Conservation (phyloP, 2,113 vertebrate species). For the Rynchops niger region DNA sequence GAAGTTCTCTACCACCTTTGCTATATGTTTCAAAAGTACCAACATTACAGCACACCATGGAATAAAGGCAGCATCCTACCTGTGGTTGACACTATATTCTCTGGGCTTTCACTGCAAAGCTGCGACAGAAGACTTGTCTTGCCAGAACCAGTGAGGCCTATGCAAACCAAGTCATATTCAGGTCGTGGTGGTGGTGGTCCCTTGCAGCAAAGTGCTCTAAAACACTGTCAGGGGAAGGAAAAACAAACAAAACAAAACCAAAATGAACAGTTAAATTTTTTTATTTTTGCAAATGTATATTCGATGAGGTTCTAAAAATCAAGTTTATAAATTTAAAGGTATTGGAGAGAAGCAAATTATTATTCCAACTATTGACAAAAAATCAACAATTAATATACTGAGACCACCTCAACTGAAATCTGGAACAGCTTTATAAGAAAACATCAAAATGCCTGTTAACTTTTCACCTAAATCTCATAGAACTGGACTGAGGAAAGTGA, state of each 20-base stretch:
- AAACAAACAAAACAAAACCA: background rate
- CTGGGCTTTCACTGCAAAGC: constrained; percentile 88
- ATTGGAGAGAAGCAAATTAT: background rate
- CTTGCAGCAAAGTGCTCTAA: constrained; percentile 97
- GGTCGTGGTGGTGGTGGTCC: constrained; percentile 90
- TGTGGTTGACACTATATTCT: constrained; percentile 90
- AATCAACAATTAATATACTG: background rate
- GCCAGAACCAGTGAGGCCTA: constrained; percentile 93
- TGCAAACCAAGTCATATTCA: constrained; percentile 97
- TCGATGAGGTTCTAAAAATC: background rate
- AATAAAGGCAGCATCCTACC: constrained; percentile 74
- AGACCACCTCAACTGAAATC: background rate
- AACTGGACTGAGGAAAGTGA: background rate
- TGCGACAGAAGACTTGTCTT: constrained; percentile 93
- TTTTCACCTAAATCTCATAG: background rate
- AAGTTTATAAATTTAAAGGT: background rate
- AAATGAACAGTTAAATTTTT: background rate
- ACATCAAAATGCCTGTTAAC: background rate
- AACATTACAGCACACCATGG: background rate
- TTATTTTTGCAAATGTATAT: background rate
- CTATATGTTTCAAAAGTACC: background rate
- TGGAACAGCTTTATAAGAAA: background rate
- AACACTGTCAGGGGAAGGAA: constrained; percentile 82
- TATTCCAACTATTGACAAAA: background rate
- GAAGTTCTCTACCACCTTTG: background rate